These are phyloP conservation scores for Chauna torquata DNA, from an alignment of 2,113 vertebrate species.

Conservation along the genomic window DNA sequence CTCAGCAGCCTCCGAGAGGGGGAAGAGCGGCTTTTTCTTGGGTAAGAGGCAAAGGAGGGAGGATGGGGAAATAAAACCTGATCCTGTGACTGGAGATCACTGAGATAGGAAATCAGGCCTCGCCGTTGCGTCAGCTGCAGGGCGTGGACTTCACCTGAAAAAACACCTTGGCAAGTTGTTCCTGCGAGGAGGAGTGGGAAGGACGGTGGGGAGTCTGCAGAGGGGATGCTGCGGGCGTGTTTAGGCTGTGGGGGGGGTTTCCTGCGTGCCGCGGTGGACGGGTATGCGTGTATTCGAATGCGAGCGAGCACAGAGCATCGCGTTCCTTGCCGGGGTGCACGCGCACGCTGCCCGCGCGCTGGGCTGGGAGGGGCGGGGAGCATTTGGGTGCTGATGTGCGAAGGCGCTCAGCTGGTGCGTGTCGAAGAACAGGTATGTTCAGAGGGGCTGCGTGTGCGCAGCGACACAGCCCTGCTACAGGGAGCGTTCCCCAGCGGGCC, in stretches of 20 bases:
- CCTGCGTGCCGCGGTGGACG: background rate
- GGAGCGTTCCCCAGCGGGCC: background rate
- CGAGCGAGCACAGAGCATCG: background rate
- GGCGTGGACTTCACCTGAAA: constrained; percentile 70
- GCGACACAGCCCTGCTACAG: fast-evolving
- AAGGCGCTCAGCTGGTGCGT: background rate
- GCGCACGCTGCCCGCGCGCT: background rate
- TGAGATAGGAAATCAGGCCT: constrained; percentile 46
- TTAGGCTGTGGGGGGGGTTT: constrained; percentile 24
- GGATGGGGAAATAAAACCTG: constrained; percentile 34
- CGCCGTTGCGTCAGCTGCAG: constrained; percentile 54
- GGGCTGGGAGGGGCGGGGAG: constrained; percentile 1
- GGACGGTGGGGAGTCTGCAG: constrained; percentile 13
- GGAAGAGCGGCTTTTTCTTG: constrained; percentile 18
- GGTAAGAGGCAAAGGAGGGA: constrained; percentile 44
- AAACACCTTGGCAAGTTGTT: constrained; percentile 52
- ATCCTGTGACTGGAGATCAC: constrained; percentile 45
- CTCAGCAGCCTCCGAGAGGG: background rate
- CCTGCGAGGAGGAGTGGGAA: constrained; percentile 54
- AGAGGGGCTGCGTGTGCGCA: background rate
- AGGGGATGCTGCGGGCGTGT: constrained; percentile 34
- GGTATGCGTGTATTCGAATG: constrained; percentile 5
- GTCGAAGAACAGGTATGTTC: constrained; percentile 25
- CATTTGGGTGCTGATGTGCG: constrained; percentile 4
- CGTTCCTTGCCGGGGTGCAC: background rate